phyloP scores from a whole-genome alignment of 1,140 invertebrate species.

The Reticulitermes speratus region DNA sequence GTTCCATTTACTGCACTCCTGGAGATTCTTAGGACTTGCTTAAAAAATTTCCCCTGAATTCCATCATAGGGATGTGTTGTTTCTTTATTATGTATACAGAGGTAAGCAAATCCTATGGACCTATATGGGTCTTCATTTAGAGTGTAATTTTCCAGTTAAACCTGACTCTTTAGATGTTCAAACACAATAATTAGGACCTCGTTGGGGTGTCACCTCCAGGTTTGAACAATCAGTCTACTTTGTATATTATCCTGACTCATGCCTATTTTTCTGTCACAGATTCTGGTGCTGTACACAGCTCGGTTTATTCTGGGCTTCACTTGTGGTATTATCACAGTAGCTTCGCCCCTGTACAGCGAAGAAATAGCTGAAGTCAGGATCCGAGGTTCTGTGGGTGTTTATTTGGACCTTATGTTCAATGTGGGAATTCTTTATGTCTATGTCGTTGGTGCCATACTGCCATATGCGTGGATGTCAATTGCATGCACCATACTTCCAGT shows the following conservation, averaged over 20 bases:
- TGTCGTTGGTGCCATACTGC: slow-evolving; percentile 68
- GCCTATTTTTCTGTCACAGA: slow-evolving; percentile 7
- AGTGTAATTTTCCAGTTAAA: too few species aligned
- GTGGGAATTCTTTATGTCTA: slow-evolving; percentile 77
- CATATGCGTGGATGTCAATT: slow-evolving; percentile 56
- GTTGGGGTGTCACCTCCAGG: too few species aligned
- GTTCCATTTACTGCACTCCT: too few species aligned
- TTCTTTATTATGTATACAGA: too few species aligned
- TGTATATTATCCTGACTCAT: background rate
- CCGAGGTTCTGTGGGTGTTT: slow-evolving; percentile 65
- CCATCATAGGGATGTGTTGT: too few species aligned
- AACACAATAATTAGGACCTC: too few species aligned
- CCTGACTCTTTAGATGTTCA: too few species aligned
- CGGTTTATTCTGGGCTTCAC: slow-evolving; percentile 64
- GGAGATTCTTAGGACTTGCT: too few species aligned
- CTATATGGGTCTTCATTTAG: too few species aligned
- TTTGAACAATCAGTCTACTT: too few species aligned
- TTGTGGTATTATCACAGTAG: slow-evolving; percentile 62
- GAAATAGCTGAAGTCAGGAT: slow-evolving; percentile 67
- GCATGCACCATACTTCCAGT: slow-evolving; percentile 58
- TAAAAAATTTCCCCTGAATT: too few species aligned
- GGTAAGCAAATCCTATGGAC: too few species aligned
- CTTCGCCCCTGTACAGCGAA: slow-evolving; percentile 56
- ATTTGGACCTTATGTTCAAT: slow-evolving; percentile 75
- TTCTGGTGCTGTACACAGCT: slow-evolving; percentile 54